Percentiles rank a stretch among this genome's conserved stretches.
phyloP scores from a whole-genome alignment of 2,113 vertebrate species.

The Prolemur simus region DNA sequence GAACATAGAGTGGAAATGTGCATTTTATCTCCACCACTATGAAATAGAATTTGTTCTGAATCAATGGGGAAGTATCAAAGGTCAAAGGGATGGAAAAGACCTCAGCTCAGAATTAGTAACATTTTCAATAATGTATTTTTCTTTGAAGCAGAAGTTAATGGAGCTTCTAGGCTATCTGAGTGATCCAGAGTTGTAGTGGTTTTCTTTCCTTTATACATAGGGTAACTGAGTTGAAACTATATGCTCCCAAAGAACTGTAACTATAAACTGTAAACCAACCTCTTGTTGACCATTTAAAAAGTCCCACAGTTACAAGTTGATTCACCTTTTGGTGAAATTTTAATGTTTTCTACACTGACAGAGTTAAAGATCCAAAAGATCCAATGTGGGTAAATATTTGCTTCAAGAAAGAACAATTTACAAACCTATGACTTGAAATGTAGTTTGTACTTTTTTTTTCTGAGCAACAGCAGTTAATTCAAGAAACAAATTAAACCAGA shows the following conservation, averaged over 20 bases:
- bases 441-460: background rate
- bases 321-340: background rate
- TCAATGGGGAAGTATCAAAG: constrained; percentile 43
- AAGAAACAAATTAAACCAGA: background rate
- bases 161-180: constrained; percentile 7
- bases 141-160: constrained; percentile 60
- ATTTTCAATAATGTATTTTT: constrained; percentile 38
- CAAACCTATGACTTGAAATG: background rate
- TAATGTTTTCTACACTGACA: background rate
- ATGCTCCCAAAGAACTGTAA: background rate
- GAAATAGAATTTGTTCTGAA: constrained; percentile 44
- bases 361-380: background rate
- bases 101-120: constrained; percentile 51
- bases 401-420: background rate
- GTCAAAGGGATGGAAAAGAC: constrained; percentile 58
- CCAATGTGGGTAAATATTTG: background rate
- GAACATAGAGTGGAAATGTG: background rate
- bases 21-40: constrained; percentile 34
- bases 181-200: background rate
- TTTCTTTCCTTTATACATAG: constrained; percentile 5
- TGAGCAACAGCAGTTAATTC: background rate
- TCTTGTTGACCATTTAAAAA: constrained; percentile 13
- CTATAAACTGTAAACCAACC: background rate
- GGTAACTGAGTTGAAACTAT: constrained; percentile 2
- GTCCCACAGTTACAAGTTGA: background rate